Evolutionary conservation across 2,888 invertebrate species (phyloP).

Genomic region (Dromius quadrimaculatus): DNA sequence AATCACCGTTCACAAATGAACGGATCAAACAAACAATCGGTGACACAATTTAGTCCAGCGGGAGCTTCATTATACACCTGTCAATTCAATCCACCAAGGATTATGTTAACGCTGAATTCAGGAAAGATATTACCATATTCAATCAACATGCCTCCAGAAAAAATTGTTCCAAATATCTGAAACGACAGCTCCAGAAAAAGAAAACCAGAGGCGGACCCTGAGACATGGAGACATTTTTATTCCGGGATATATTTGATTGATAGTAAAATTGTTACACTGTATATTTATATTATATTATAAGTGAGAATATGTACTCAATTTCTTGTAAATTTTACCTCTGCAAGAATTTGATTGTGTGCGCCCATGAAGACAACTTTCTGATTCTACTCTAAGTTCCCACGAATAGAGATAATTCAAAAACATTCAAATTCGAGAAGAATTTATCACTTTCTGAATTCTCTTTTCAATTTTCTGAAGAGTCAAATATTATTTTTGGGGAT

Average conservation of each 20-base stretch:
- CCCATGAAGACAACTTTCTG: slow-evolving; percentile 18
- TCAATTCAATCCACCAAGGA: slow-evolving; percentile 41
- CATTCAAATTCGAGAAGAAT: slow-evolving; percentile 33
- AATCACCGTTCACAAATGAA: slow-evolving; percentile 40
- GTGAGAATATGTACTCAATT: too few relatives aligned
- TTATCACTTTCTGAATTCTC: slow-evolving; percentile 28
- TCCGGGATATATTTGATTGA: too few relatives aligned
- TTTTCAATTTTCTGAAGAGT: slow-evolving; percentile 29
- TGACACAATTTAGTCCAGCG: slow-evolving; percentile 31
- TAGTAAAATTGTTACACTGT: too few relatives aligned
- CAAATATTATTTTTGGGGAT: slow-evolving; percentile 38
- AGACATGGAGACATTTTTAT: too few relatives aligned
- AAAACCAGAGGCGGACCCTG: slow-evolving; percentile 29
- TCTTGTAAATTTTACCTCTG: too few relatives aligned
- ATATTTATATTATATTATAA: too few relatives aligned
- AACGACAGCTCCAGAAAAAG: slow-evolving; percentile 38
- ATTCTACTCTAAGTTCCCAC: slow-evolving; percentile 10
- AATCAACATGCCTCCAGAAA: slow-evolving; percentile 41
- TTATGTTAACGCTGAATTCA: slow-evolving; percentile 47
- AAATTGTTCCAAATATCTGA: slow-evolving; percentile 45
- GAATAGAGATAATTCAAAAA: slow-evolving; percentile 45
- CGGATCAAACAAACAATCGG: slow-evolving; percentile 37
- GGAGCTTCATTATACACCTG: slow-evolving; percentile 47
- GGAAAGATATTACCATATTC: slow-evolving; percentile 50
- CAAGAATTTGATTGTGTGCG: too few relatives aligned